Conservation (phyloP, 1,140 invertebrate genomes). For the Pseudomyrmex dendroicus region DNA sequence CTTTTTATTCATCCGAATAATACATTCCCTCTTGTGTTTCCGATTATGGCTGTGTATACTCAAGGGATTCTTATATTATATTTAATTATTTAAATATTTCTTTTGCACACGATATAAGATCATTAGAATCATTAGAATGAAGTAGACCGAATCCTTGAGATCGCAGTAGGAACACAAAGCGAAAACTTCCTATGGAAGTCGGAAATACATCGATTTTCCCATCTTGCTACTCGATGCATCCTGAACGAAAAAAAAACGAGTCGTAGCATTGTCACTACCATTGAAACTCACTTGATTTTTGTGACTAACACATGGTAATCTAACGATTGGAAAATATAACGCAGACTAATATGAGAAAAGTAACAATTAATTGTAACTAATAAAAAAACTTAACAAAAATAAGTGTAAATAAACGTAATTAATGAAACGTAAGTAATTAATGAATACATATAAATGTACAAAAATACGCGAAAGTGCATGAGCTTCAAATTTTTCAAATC, state of each 20-base stretch:
- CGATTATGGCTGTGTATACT: conserved; percentile 1
- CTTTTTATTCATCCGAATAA: conserved; percentile 23
- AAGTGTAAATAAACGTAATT: conserved; percentile 49
- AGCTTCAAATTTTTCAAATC: conserved; percentile 20
- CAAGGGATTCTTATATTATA: conserved; percentile 20
- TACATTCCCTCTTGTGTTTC: background rate
- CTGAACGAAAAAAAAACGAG: conserved; percentile 18
- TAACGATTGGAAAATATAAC: conserved; percentile 60
- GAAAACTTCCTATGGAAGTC: background rate
- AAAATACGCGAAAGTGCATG: conserved; percentile 56
- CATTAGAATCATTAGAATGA: no score
- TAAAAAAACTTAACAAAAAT: conserved; percentile 41
- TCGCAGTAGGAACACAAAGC: background rate
- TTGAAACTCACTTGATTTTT: conserved; percentile 36
- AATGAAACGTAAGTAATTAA: conserved; percentile 49
- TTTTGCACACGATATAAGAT: background rate
- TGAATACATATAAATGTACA: background rate
- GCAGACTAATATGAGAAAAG: conserved; percentile 54
- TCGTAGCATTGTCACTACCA: conserved; percentile 35
- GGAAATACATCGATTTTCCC: conserved; percentile 36
- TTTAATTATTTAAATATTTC: background rate
- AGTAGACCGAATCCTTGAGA: background rate
- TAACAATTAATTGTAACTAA: conserved; percentile 66
- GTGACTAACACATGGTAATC: conserved; percentile 57
- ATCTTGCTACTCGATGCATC: conserved; percentile 52